Evolutionary conservation across 2,113 vertebrate species (phyloP).

Genomic region (Tragelaphus scriptus): DNA sequence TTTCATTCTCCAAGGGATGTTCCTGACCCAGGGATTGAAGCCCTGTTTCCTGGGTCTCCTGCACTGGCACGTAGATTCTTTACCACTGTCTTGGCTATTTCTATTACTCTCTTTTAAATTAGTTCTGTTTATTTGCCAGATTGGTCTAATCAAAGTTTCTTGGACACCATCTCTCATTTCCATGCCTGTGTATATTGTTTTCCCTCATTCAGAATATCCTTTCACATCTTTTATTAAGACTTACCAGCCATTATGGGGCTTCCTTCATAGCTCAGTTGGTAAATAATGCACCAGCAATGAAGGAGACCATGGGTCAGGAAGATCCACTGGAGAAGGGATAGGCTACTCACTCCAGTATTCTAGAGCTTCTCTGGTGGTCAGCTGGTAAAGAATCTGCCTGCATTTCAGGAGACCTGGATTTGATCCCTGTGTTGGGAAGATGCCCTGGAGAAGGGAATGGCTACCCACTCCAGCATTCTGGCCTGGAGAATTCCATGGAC

Average conservation of each 20-base stretch:
- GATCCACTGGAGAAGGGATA: fast-evolving
- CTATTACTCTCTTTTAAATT: background rate
- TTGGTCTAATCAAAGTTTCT: background rate
- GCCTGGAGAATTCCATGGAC: background rate
- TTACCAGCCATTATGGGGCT: background rate
- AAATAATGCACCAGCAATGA: background rate
- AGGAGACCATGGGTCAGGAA: background rate
- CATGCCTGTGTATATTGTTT: background rate
- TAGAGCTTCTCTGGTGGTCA: background rate
- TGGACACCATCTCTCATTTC: background rate
- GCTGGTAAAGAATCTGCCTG: background rate
- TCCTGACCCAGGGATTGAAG: background rate
- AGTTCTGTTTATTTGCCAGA: background rate
- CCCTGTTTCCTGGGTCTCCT: background rate
- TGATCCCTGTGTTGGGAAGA: background rate
- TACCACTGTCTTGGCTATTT: background rate
- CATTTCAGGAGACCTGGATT: background rate
- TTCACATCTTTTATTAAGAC: background rate
- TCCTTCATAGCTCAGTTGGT: background rate
- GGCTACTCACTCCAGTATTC: background rate
- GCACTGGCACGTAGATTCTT: background rate
- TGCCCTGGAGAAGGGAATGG: background rate
- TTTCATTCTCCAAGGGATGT: background rate
- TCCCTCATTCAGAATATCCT: background rate
- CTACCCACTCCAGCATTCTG: background rate